Conservation (phyloP, 2,888 invertebrate species). For the Xanthia icteritia region DNA sequence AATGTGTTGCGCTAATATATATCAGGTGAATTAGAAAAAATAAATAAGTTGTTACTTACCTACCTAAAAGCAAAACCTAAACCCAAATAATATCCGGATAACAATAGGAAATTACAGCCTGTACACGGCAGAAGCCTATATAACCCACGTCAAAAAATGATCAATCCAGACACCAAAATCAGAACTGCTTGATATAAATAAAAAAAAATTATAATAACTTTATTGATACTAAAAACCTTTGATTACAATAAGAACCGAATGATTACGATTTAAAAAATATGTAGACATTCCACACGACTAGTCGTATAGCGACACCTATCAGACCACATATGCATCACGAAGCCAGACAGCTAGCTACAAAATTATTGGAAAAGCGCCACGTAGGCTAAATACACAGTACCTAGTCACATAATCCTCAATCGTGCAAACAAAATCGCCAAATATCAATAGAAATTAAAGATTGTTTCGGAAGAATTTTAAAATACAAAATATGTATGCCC, state of each 20-base stretch:
- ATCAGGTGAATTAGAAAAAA: neutral
- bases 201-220: no score
- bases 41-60: neutral
- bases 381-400: no score
- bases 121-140: neutral
- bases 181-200: neutral
- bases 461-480: neutral
- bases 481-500: neutral
- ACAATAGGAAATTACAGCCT: neutral
- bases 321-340: neutral
- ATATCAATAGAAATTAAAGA: neutral
- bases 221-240: no score
- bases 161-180: neutral
- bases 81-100: neutral
- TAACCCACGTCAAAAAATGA: neutral
- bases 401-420: no score
- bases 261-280: neutral
- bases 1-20: no score
- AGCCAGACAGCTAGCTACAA: neutral
- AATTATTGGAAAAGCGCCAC: neutral
- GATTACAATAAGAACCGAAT: no score
- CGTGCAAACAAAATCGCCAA: neutral
- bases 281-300: no score
- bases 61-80: no score
- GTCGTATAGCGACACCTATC: constrained; percentile 32